phyloP scores from a whole-genome alignment of 92 coral and sea anemone species.

The Porites rus region DNA sequence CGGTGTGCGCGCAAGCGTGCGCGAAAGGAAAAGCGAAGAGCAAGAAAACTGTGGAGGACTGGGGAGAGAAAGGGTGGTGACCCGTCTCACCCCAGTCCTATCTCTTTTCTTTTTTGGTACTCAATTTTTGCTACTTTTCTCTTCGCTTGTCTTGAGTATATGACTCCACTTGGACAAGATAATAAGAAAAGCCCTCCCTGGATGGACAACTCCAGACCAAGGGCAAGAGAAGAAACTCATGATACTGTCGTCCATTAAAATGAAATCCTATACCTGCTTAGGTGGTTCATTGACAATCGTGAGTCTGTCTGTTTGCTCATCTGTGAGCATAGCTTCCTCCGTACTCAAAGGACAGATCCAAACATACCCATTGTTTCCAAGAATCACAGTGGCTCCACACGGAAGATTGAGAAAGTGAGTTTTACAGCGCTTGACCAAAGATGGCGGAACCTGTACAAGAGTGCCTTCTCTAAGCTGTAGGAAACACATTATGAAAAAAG shows the following conservation, averaged over 20 bases:
- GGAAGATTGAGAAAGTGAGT: conserved; percentile 97
- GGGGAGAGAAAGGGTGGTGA: too few relatives aligned
- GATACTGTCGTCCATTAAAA: neutral
- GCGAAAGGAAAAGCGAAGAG: too few relatives aligned
- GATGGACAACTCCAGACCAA: too few relatives aligned
- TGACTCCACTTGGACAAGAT: too few relatives aligned
- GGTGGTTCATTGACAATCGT: conserved; percentile 19
- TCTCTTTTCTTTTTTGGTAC: too few relatives aligned
- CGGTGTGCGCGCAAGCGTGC: too few relatives aligned
- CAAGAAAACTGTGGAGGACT: too few relatives aligned
- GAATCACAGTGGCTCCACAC: conserved; percentile 96
- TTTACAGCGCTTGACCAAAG: conserved; percentile 94
- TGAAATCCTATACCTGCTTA: conserved; percentile 11
- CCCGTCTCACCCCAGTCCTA: too few relatives aligned
- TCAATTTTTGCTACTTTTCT: too few relatives aligned
- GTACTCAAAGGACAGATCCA: conserved; percentile 88
- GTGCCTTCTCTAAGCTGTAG: conserved; percentile 89
- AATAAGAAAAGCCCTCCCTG: too few relatives aligned
- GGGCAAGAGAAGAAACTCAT: too few relatives aligned
- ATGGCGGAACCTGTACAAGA: conserved; percentile 89
- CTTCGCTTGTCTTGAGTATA: too few relatives aligned
- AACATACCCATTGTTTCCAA: conserved; percentile 96
- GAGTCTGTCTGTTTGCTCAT: conserved; percentile 44
- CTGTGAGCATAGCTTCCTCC: conserved; percentile 62
- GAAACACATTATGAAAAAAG: neutral